Base-by-base conservation (phyloP, 2,888 invertebrate species). In the Seira ritae region DNA sequence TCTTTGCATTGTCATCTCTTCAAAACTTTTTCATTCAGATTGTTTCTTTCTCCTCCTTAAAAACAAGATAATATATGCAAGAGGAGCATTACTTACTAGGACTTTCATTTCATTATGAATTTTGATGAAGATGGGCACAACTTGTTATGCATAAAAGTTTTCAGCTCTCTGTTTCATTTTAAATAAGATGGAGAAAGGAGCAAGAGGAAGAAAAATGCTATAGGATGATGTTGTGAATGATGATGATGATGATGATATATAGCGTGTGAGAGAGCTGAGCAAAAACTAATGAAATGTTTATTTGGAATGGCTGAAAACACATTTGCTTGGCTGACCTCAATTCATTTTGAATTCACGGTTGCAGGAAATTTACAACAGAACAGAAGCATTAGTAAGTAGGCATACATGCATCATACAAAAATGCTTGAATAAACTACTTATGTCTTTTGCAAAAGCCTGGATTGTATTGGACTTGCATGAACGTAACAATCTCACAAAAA, bases 271-370 rank as follows among this genome's bases (percentile, higher is more conserved):
- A 4, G 31, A 31, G 31, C 2, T 2, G 31, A 31, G 31, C 50
- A 50, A 50, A 42, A 4, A 50, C 6, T 50, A 50, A 50, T 50
- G 50, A 50, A 50, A 50, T 50, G 50, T 50, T 50, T 50, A 15
- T 50, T 50, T 50, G 50, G 50, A 50, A 50, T 50, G 50, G 12
- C 50, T 50, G 1, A 50, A 42, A 50, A 50, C 50, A 8, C 50
- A 50, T 50, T 50, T 50, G 15, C 15, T 50, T 50, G 50, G 50
- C 17, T 50, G 50, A 50, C 50, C 50, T 50, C 50, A 50, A 50
- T 50, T 50, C 50, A 3, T 50, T 50, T 50, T 50, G 50, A 50
- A 50, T 50, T 50, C 50, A 50, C 12, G 50, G 50, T 50, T 50
- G 50, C 50, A 50, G 50, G 50, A 50, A 50, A 50, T 15, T 50